Base-by-base conservation (phyloP, 2,888 invertebrate genomes). In the Aphidius colemani region DNA sequence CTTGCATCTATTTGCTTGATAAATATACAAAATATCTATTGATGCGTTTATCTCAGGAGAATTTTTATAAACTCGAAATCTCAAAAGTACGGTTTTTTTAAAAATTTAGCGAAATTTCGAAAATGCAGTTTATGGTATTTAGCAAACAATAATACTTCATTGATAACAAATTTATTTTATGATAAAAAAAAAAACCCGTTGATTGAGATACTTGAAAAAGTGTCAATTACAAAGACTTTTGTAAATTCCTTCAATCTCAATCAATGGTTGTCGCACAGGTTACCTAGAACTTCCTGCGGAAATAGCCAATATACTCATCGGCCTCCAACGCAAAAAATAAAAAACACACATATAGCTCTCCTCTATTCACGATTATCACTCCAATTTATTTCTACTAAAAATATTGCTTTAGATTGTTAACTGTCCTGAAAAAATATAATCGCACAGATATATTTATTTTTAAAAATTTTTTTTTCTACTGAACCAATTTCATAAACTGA, bases 201-300 rank as follows among this genome's bases (percentile, higher is more conserved):
- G 72, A 65, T 50, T 64, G 69, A 70, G 73, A 78, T 76, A 76
- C 74, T 76, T 76, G 77, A 78, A 73, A 74, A 71, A 71, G 69
- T 69, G 70, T 71, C 72, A 76, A 76, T 73, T 73, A 57, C 74
- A 73, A 73, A 74, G 76, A 71, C 74, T 75, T 72, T 46, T 57
- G 57, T 46, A 74, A 78, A 78, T 77, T 75, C 30, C 71, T 46
- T 45, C 74, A 77, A 77, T 72, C 76, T 78, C 75, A 30, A 30
- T 30, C 30, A 78, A 78, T 76, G 75, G 76, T 73, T 73, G 75
- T 77, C 78, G 73, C 76, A 30, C 30, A 78, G 78, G 78, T 78
- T 78, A 78, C 78, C 78, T 79, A 78, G 77, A 77, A 74, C 76
- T 79, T 79, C 79, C 79, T 79, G 78, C 79, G 79, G 79, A 79